These are phyloP conservation scores for Dasypus novemcinctus DNA, from an alignment of 2,113 vertebrate genomes.

Conservation along the genomic window DNA sequence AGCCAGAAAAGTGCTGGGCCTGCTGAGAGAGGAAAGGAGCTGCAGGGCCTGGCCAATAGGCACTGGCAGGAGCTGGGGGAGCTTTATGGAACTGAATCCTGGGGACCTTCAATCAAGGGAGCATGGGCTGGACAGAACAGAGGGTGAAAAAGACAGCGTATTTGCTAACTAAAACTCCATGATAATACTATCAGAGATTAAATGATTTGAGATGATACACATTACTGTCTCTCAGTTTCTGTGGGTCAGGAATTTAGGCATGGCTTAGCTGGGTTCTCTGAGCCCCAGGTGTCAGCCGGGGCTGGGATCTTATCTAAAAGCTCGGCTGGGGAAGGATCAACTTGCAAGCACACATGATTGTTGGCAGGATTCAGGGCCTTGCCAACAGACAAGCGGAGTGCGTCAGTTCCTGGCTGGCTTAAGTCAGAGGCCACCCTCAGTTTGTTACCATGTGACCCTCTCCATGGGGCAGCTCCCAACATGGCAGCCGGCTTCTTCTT, in stretches of 20 bases:
- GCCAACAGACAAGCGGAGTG: not conserved
- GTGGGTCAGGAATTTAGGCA: not conserved
- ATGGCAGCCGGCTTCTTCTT: not conserved
- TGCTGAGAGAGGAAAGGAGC: not conserved
- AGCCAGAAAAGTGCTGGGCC: not conserved
- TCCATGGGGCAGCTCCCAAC: not conserved
- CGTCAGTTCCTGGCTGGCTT: not conserved
- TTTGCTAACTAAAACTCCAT: not conserved
- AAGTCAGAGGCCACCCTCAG: not conserved
- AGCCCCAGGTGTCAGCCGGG: not conserved
- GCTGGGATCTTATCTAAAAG: not conserved
- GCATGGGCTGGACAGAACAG: not conserved
- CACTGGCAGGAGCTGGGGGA: not conserved
- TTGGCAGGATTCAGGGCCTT: not conserved
- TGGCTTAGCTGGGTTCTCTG: not conserved
- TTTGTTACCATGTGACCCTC: not conserved
- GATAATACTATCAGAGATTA: not conserved
- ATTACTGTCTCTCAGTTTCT: not conserved
- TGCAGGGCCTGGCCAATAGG: not conserved
- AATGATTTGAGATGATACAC: not conserved
- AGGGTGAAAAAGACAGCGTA: not conserved
- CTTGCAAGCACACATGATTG: not conserved
- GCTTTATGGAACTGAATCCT: not conserved
- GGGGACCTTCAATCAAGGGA: not conserved
- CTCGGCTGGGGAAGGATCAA: not conserved